phyloP scores from a whole-genome alignment of 2,888 invertebrate genomes.

The Cosmorhoe ocellata region DNA sequence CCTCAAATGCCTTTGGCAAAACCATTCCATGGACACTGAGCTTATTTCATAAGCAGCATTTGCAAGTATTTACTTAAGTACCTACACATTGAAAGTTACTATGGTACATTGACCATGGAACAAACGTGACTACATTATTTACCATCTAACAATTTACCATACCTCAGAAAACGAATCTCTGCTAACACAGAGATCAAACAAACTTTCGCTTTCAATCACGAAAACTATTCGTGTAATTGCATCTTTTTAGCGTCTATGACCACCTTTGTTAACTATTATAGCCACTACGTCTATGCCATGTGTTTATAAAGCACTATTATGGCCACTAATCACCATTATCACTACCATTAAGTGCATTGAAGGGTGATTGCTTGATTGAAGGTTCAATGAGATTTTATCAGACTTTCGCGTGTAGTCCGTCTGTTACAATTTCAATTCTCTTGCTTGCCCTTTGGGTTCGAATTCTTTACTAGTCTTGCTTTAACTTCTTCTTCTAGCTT shows the following conservation, averaged over 20 bases:
- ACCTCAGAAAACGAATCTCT: constrained; percentile 29
- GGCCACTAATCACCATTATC: neutral
- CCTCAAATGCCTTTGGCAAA: neutral
- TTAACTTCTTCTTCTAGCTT: no score
- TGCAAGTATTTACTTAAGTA: no score
- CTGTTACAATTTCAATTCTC: no score
- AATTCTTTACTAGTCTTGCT: no score
- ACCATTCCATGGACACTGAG: neutral
- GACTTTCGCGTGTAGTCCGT: no score
- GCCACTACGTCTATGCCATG: neutral
- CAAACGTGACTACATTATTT: constrained; percentile 28
- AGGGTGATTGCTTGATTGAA: neutral
- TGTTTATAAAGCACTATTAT: neutral
- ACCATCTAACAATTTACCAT: constrained; percentile 29
- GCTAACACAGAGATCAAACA: constrained; percentile 29
- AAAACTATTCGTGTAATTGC: constrained; percentile 16
- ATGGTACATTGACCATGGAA: constrained; percentile 13
- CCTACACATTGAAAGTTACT: no score
- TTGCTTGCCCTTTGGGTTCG: no score
- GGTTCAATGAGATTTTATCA: no score
- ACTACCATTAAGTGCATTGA: neutral
- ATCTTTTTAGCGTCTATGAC: constrained; percentile 10
- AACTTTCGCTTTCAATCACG: constrained; percentile 22
- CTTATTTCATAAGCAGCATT: no score
- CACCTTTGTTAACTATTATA: neutral